Evolutionary conservation across 2,113 vertebrate genomes (phyloP).

Genomic region (Aegithalos caudatus): DNA sequence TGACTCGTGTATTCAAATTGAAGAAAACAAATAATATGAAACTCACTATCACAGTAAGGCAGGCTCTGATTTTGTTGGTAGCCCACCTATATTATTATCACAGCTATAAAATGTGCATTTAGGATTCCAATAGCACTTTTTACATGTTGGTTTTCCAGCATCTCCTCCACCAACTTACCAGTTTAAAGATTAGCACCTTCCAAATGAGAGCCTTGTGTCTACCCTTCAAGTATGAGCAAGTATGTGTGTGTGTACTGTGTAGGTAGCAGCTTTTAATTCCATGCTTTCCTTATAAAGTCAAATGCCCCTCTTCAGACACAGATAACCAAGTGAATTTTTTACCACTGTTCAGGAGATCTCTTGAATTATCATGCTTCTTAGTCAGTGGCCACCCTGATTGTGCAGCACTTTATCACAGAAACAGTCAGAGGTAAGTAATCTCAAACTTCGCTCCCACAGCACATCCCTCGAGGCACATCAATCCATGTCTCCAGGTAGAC

Average conservation of each 20-base stretch:
- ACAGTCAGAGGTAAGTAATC: not conserved
- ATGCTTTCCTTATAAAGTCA: not conserved
- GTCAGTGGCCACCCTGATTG: not conserved
- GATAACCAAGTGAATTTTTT: not conserved
- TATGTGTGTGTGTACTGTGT: not conserved
- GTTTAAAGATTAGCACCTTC: not conserved
- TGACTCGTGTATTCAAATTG: not conserved
- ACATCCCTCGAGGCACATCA: not conserved
- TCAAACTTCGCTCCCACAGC: not conserved
- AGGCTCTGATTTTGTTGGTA: not conserved
- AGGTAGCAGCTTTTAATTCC: not conserved
- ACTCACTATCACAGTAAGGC: not conserved
- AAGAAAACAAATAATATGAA: not conserved
- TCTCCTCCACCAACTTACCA: not conserved
- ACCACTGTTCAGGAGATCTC: not conserved
- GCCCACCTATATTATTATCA: not conserved
- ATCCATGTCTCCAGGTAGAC: not conserved
- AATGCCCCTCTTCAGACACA: not conserved
- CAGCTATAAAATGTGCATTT: not conserved
- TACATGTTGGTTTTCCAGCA: not conserved
- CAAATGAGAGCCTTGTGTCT: not conserved
- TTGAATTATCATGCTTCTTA: not conserved
- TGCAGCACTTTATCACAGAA: not conserved
- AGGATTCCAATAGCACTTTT: not conserved
- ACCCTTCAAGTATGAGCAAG: slow-evolving; percentile 35